These are phyloP conservation scores for Ameiurus melas DNA, from an alignment of 2,113 vertebrate genomes.

Conservation along the genomic window DNA sequence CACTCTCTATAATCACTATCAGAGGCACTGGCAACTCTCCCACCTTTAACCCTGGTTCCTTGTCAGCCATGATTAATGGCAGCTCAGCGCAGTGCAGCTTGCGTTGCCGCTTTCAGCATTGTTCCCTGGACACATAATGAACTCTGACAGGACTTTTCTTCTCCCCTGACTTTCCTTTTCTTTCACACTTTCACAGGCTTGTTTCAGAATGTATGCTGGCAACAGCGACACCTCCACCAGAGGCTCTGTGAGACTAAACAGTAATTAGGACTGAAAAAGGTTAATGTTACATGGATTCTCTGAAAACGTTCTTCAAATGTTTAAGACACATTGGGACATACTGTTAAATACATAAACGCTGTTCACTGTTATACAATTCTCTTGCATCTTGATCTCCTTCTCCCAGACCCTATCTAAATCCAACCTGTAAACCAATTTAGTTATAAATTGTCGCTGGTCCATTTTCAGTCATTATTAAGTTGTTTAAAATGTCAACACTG, in stretches of 20 bases:
- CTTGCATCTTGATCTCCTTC: neutral
- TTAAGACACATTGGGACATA: neutral
- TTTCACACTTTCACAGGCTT: constrained; percentile 36
- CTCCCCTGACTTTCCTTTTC: constrained; percentile 68
- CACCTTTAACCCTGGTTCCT: constrained; percentile 72
- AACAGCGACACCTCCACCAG: constrained; percentile 56
- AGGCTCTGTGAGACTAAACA: constrained; percentile 20
- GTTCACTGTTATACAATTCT: neutral
- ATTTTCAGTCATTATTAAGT: neutral
- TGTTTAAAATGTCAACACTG: neutral
- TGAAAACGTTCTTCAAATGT: constrained; percentile 1
- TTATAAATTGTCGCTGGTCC: neutral
- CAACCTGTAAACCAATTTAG: neutral
- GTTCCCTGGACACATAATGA: constrained; percentile 84
- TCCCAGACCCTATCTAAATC: neutral
- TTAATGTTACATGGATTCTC: constrained; percentile 2
- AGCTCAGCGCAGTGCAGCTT: constrained; percentile 70
- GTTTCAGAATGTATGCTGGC: constrained; percentile 45
- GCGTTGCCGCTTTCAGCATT: constrained; percentile 79
- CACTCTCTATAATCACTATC: constrained; percentile 69
- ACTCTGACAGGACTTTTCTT: constrained; percentile 80
- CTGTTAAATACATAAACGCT: neutral
- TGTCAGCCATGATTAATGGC: constrained; percentile 84
- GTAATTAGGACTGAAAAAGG: constrained; percentile 22
- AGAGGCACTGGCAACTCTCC: constrained; percentile 73